phyloP scores from a whole-genome alignment of 1,140 invertebrate species.

The Bombus balteatus region DNA sequence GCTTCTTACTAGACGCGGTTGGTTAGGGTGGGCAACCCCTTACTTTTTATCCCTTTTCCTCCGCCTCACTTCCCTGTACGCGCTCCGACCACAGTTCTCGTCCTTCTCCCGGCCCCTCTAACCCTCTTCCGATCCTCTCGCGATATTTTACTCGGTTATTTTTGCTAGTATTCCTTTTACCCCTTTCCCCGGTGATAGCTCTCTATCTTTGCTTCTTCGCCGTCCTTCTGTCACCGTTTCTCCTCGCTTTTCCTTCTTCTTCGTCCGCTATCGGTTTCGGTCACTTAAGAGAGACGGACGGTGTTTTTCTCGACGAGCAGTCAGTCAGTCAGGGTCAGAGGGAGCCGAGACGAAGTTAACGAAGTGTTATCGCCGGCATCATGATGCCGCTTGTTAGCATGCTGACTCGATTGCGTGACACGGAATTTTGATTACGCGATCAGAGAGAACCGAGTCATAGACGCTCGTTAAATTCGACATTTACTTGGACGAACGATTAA shows the following conservation, averaged over 20 bases:
- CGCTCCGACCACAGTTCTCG: slow-evolving; percentile 60
- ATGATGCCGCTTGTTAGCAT: slow-evolving; percentile 9
- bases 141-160: slow-evolving; percentile 76
- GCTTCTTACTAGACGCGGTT: slow-evolving; percentile 82
- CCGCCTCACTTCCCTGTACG: slow-evolving; percentile 66
- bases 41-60: slow-evolving; percentile 82
- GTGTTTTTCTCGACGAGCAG: slow-evolving; percentile 30
- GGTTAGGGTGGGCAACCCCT: slow-evolving; percentile 81
- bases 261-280: not conserved
- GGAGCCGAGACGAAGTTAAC: slow-evolving; percentile 19
- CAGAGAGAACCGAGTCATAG: not conserved
- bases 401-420: slow-evolving; percentile 18
- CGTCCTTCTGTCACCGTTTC: not conserved
- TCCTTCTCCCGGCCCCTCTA: slow-evolving; percentile 57
- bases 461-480: not conserved
- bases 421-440: slow-evolving; percentile 28
- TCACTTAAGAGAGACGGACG: not conserved
- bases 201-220: not conserved
- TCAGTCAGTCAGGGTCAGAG: slow-evolving; percentile 28
- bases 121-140: slow-evolving; percentile 62
- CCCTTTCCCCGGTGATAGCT: slow-evolving; percentile 32
- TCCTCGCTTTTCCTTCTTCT: not conserved
- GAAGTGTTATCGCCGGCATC: slow-evolving; percentile 14
- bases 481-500: not conserved
- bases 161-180: slow-evolving; percentile 57